Base-by-base conservation (phyloP, 2,888 invertebrate genomes). In the Clepsis dumicolana region DNA sequence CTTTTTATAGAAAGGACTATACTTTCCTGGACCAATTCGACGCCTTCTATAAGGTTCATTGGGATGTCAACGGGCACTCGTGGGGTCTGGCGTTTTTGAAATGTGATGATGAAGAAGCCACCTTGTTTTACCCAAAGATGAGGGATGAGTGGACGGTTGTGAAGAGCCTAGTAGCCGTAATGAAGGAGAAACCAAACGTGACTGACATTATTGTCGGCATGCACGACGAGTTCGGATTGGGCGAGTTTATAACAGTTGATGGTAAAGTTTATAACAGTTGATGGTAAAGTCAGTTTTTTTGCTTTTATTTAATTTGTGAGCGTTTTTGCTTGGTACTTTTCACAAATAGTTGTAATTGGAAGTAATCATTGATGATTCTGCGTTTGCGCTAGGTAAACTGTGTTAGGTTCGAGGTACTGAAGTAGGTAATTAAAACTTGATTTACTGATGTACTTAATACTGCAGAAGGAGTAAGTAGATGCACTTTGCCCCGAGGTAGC, bases 21-120 rank as follows among this genome's bases (percentile, higher is more conserved):
- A 80, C 74, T 0, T 86, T 82, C 54, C 29, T 80, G 4, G 73
- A 80, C 2, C 73, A 82, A 24, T 82, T 74, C 24, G 80, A 86
- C 44, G 84, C 84, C 0, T 84, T 80, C 60, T 86, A 86, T 61
- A 86, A 86, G 70, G 32, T 86, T 1, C 85, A 85, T 35, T 80
- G 75, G 77, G 80, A 78, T 35, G 1, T 27, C 0, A 71, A 69
- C 1, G 81, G 76, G 0, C 18, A 44, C 0, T 66, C 74, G 2
- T 86, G 83, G 83, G 71, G 70, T 8, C 65, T 74, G 0, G 79
- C 82, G 0, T 84, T 85, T 29, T 56, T 76, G 21, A 67, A 78
- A 0, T 87, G 86, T 32, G 77, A 81, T 35, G 76, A 81, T 2
- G 86, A 87, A 73, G 85, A 79, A 0, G 75, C 84, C 0, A 71